Conservation (phyloP, 2,888 invertebrate species). For the Meghimatium bilineatum region DNA sequence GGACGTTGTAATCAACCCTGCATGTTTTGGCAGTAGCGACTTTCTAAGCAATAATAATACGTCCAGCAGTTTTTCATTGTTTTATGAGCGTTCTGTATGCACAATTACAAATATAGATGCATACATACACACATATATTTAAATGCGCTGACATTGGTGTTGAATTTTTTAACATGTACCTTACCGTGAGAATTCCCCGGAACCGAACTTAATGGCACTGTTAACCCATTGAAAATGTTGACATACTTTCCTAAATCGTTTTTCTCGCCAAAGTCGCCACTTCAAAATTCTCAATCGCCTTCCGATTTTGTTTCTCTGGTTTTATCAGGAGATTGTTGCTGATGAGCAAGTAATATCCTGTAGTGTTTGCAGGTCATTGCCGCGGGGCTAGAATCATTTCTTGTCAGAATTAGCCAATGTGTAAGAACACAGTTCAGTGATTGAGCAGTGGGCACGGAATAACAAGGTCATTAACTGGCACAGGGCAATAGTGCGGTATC, state of each 20-base stretch:
- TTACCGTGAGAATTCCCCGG: too few relatives aligned
- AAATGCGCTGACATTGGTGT: not conserved
- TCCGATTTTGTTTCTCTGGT: not conserved
- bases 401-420: too few relatives aligned
- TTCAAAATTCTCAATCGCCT: not conserved
- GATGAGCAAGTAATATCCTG: slow-evolving; percentile 8
- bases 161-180: too few relatives aligned
- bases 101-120: not conserved
- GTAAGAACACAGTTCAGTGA: not conserved
- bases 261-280: not conserved
- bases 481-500: not conserved
- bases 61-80: too few relatives aligned
- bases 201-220: not conserved
- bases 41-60: too few relatives aligned
- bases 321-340: not conserved
- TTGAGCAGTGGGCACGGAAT: not conserved
- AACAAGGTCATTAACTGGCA: slow-evolving; percentile 19
- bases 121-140: not conserved
- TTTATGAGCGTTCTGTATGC: too few relatives aligned
- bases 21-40: too few relatives aligned
- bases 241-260: not conserved
- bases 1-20: too few relatives aligned
- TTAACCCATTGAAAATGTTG: not conserved
- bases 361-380: not conserved
- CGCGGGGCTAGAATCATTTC: not conserved